Conservation (phyloP, 2,797 vertebrate genomes). For the Nothura maculosa region DNA sequence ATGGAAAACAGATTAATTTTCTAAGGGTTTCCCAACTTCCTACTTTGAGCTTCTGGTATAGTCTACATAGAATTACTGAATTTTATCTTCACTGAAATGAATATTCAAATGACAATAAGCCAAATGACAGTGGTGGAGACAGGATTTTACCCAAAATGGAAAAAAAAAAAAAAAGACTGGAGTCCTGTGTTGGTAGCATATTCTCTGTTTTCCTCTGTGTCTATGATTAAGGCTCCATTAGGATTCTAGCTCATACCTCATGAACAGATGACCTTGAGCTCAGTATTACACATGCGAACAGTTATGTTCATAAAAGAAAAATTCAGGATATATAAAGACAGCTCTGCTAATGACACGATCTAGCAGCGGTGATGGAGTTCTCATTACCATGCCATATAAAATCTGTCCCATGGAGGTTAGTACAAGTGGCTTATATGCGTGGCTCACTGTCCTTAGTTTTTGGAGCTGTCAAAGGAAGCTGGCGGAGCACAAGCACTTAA, state of each 20-base stretch:
- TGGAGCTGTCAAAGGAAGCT: neutral
- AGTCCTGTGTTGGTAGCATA: neutral
- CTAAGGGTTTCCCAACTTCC: neutral
- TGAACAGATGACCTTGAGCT: neutral
- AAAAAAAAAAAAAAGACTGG: neutral
- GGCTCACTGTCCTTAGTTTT: neutral
- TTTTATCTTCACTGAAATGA: neutral
- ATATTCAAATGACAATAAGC: neutral
- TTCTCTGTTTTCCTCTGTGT: neutral
- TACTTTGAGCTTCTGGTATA: rapidly evolving
- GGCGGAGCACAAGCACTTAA: neutral
- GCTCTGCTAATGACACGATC: slow-evolving; percentile 24
- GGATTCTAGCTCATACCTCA: neutral
- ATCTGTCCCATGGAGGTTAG: neutral
- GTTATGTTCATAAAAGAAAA: neutral
- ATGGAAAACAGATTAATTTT: neutral
- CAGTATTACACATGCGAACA: neutral
- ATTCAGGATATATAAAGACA: slow-evolving; percentile 5
- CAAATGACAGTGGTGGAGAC: neutral
- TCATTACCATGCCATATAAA: neutral
- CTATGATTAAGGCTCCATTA: neutral
- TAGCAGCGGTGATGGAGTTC: slow-evolving; percentile 12
- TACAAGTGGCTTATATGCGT: neutral
- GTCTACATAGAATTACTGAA: neutral
- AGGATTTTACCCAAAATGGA: neutral